Percentiles rank a stretch among this genome's conserved stretches.
These are phyloP conservation scores for Coelopa pilipes DNA, from an alignment of 2,888 invertebrate species.

Conservation along the genomic window DNA sequence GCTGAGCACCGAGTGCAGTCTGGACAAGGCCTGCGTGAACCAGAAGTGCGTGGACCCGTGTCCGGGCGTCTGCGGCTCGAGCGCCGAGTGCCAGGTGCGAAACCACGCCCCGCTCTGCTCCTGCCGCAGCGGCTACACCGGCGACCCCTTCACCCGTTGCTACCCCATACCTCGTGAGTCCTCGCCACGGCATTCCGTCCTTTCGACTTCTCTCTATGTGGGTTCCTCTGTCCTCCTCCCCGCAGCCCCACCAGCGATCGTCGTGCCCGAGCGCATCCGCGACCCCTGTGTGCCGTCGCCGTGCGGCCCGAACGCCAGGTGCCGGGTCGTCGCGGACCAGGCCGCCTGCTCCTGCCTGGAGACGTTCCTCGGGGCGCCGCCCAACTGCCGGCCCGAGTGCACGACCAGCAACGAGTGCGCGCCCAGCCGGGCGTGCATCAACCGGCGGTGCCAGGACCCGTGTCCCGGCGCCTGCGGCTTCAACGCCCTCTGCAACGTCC, in stretches of 20 bases:
- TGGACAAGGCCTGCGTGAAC: conserved; percentile 74
- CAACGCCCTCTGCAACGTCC: conserved; percentile 73
- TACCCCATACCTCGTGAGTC: conserved; percentile 66
- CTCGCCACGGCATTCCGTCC: neutral
- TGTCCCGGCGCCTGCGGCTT: conserved; percentile 83
- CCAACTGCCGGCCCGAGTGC: conserved; percentile 78
- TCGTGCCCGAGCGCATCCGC: conserved; percentile 52
- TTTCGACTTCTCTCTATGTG: neutral
- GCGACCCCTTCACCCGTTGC: conserved; percentile 77
- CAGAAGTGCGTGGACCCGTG: conserved; percentile 79
- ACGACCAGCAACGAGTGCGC: conserved; percentile 80
- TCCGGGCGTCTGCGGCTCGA: conserved; percentile 75
- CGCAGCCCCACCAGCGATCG: conserved; percentile 55
- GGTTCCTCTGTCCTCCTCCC: conserved; percentile 10
- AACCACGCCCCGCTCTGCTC: conserved; percentile 79
- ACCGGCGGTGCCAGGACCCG: conserved; percentile 80
- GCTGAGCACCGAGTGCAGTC: conserved; percentile 74
- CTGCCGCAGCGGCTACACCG: conserved; percentile 74
- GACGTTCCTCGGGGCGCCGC: conserved; percentile 77
- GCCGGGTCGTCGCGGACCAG: conserved; percentile 71
- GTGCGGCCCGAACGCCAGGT: conserved; percentile 77
- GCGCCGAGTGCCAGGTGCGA: conserved; percentile 75
- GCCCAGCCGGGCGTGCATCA: conserved; percentile 80
- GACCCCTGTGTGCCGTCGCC: conserved; percentile 75
- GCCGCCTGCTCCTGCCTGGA: conserved; percentile 75